Evolutionary conservation across 2,113 vertebrate species (phyloP).

Genomic region (Oryzias woworae): DNA sequence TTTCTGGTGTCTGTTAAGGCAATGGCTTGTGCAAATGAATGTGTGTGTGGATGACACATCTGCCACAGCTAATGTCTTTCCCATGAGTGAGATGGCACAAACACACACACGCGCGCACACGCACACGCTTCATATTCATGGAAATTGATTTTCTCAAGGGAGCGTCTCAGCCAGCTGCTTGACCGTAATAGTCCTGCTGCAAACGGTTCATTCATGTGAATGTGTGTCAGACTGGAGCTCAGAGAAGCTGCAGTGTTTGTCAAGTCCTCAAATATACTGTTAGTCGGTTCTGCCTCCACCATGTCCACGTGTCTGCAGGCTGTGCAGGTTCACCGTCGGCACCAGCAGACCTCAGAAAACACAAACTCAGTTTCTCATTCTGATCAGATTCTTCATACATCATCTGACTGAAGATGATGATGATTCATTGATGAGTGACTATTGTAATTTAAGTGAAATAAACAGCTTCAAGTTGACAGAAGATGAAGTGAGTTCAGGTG

Average conservation of each 20-base stretch:
- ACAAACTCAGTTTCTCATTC: neutral
- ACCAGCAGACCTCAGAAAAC: neutral
- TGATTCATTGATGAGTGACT: too few relatives aligned
- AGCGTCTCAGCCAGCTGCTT: constrained; percentile 24
- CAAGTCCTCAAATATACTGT: neutral
- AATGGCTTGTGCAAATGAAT: neutral
- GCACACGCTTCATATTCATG: constrained; percentile 21
- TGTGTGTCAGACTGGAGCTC: constrained; percentile 7
- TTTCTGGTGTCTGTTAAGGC: neutral
- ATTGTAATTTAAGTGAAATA: too few relatives aligned
- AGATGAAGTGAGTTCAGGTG: too few relatives aligned
- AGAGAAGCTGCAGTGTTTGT: neutral
- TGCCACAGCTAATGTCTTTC: constrained; percentile 43
- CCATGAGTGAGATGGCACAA: constrained; percentile 1
- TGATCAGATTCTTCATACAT: neutral
- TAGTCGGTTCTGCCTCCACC: neutral
- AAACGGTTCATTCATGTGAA: constrained; percentile 21
- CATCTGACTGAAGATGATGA: too few relatives aligned
- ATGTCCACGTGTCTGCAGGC: neutral
- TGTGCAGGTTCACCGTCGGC: neutral
- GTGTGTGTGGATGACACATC: constrained; percentile 14
- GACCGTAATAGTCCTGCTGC: constrained; percentile 25
- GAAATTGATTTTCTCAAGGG: constrained; percentile 46
- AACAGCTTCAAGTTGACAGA: too few relatives aligned
- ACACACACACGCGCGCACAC: constrained; percentile 1